phyloP scores from a whole-genome alignment of 2,113 vertebrate species.

The Dasyornis broadbenti region DNA sequence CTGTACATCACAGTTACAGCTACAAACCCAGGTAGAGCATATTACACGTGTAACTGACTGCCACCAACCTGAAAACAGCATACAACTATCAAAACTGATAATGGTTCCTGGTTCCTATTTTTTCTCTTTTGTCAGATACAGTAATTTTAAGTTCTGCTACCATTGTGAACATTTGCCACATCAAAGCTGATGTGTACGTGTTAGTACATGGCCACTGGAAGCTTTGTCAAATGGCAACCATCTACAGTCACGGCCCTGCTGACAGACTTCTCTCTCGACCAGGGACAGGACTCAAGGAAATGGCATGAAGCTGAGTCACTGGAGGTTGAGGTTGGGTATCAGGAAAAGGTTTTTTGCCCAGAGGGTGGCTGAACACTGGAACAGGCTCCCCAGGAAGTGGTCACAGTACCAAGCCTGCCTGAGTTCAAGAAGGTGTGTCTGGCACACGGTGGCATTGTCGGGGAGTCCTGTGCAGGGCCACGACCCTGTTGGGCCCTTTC shows the following conservation, averaged over 20 bases:
- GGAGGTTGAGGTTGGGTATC: not conserved
- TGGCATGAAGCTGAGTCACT: not conserved
- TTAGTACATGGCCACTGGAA: slow-evolving; percentile 31
- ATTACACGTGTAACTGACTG: slow-evolving; percentile 80
- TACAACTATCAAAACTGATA: slow-evolving; percentile 50
- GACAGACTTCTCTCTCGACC: slow-evolving; percentile 5
- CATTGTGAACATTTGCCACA: slow-evolving; percentile 65
- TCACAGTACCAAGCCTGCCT: not conserved
- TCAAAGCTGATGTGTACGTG: slow-evolving; percentile 47
- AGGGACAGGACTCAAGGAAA: not conserved
- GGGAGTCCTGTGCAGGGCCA: not conserved
- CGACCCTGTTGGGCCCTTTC: not conserved
- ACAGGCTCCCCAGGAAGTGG: not conserved
- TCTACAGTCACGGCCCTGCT: slow-evolving; percentile 62
- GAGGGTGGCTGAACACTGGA: not conserved
- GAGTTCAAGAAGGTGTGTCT: not conserved
- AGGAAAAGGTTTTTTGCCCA: not conserved
- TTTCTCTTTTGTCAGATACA: slow-evolving; percentile 72
- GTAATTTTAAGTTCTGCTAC: slow-evolving; percentile 77
- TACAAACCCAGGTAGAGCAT: slow-evolving; percentile 84
- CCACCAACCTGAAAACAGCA: slow-evolving; percentile 77
- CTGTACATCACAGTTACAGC: slow-evolving; percentile 97
- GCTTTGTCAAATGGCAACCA: slow-evolving; percentile 63
- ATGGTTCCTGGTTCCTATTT: slow-evolving; percentile 60
- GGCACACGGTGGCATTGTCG: not conserved